Evolutionary conservation across 2,797 vertebrate species (phyloP).

Genomic region (Ctenopoma kingsleyae): DNA sequence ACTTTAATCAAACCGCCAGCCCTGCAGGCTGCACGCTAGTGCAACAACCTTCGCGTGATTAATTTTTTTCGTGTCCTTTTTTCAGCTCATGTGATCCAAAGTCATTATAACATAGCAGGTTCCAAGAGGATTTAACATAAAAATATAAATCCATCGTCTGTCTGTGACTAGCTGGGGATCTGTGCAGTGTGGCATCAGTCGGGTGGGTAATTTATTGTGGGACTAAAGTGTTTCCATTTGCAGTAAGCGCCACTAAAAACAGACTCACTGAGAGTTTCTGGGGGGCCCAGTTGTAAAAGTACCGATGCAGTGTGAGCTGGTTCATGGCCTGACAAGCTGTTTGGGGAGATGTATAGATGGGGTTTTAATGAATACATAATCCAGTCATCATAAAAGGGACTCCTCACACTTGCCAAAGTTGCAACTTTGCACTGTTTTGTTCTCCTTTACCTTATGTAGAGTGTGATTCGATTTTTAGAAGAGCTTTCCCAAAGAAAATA

Average conservation of each 20-base stretch:
- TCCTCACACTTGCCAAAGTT: constrained; percentile 54
- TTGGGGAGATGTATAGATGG: constrained; percentile 78
- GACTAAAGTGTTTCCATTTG: constrained; percentile 87
- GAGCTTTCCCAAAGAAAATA: constrained; percentile 48
- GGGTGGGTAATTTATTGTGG: constrained; percentile 83
- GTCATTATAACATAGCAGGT: constrained; percentile 39
- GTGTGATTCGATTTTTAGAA: constrained; percentile 35
- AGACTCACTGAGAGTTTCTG: constrained; percentile 80
- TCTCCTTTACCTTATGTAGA: constrained; percentile 47
- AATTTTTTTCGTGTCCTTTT: constrained; percentile 41
- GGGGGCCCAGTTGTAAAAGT: constrained; percentile 83
- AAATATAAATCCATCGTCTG: constrained; percentile 61
- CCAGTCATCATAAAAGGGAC: constrained; percentile 70
- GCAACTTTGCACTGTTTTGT: constrained; percentile 43
- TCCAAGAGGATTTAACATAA: constrained; percentile 46
- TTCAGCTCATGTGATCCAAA: constrained; percentile 54
- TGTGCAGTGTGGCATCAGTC: constrained; percentile 73
- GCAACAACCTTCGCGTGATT: constrained; percentile 59
- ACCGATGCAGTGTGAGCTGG: constrained; percentile 77
- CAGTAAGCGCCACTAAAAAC: constrained; percentile 85
- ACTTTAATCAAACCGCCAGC: constrained; percentile 66
- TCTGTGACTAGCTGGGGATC: constrained; percentile 67
- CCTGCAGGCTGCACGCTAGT: constrained; percentile 55
- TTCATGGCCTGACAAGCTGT: constrained; percentile 83
- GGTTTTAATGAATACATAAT: constrained; percentile 83